Conservation (phyloP, 2,888 invertebrate genomes). For the Zygaena filipendulae region DNA sequence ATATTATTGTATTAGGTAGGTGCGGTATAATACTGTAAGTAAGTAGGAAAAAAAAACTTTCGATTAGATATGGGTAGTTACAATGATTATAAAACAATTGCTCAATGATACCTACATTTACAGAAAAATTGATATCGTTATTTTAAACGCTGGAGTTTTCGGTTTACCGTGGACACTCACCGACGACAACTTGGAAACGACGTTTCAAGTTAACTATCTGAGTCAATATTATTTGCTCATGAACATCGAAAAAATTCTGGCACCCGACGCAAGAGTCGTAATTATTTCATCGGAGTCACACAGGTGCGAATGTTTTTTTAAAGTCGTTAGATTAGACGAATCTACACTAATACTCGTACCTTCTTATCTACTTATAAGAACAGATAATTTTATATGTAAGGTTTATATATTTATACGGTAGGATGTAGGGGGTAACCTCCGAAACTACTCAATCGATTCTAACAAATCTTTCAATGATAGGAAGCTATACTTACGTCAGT, state of each 20-base stretch:
- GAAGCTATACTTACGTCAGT: too few relatives aligned
- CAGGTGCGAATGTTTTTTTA: slow-evolving; percentile 56
- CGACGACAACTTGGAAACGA: slow-evolving; percentile 80
- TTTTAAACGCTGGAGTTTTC: slow-evolving; percentile 86
- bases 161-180: slow-evolving; percentile 78
- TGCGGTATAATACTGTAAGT: too few relatives aligned
- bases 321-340: too few relatives aligned
- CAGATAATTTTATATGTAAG: neutral
- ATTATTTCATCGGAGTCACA: slow-evolving; percentile 91
- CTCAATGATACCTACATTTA: too few relatives aligned
- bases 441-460: too few relatives aligned
- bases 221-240: slow-evolving; percentile 82
- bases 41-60: too few relatives aligned
- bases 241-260: slow-evolving; percentile 75
- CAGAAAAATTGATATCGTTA: slow-evolving; percentile 77
- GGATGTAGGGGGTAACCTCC: too few relatives aligned
- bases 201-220: slow-evolving; percentile 89
- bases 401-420: neutral
- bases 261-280: slow-evolving; percentile 78
- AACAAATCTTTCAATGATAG: too few relatives aligned
- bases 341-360: too few relatives aligned
- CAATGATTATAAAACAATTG: too few relatives aligned
- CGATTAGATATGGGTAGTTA: too few relatives aligned
- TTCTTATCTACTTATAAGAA: slow-evolving; percentile 3
- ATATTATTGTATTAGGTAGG: too few relatives aligned